Evolutionary conservation across 2,888 invertebrate genomes (phyloP), one percentile per base, ranked within the genome.

Genomic region (Prenolepis imparis): DNA sequence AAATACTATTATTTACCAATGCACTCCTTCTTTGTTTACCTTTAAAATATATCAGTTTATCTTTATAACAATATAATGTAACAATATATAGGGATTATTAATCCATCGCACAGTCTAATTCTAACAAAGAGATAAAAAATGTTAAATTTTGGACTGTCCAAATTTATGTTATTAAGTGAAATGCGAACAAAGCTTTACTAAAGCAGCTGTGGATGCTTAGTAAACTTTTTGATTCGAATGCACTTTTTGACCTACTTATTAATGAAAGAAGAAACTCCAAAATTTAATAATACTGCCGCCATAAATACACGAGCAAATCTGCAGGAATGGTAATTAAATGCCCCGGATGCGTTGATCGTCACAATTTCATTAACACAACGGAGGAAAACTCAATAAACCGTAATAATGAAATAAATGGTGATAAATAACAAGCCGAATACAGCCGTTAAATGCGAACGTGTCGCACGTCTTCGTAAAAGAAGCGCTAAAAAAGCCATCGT

Each of bases 361-460:
- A 70, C 57, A 44, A 78, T 80, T 80, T 80, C 48, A 72, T 80
- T 80, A 72, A 72, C 55, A 59, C 18, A 72, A 70, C 57, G 44
- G 70, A 70, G 41, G 48, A 52, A 70, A 52, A 70, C 59, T 78
- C 70, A 67, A 81, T 52, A 81, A 55, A 83, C 18, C 63, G 72
- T n/a, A 63, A n/a, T 55, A 64, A 70, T 36, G 64, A 32, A 63
- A 66, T 64, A 72, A 64, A 84, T 63, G 70, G n/a, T 21, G 44
- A 70, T 68, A 48, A 73, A 68, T 84, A 63, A 72, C 68, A 61
- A 24, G 63, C 32, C 59, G 52, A 74, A 63, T 85, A 73, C 64
- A 73, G 63, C 68, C 84, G 84, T 89, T 88, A 88, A 89, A 89
- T 87, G n/a, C n/a, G 83, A 89, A 89, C 85, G 81, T 87, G 70